Evolutionary conservation across 2,888 invertebrate species (phyloP), one percentile per base, ranked within the genome.

Genomic region (Liodrosophila aerea): DNA sequence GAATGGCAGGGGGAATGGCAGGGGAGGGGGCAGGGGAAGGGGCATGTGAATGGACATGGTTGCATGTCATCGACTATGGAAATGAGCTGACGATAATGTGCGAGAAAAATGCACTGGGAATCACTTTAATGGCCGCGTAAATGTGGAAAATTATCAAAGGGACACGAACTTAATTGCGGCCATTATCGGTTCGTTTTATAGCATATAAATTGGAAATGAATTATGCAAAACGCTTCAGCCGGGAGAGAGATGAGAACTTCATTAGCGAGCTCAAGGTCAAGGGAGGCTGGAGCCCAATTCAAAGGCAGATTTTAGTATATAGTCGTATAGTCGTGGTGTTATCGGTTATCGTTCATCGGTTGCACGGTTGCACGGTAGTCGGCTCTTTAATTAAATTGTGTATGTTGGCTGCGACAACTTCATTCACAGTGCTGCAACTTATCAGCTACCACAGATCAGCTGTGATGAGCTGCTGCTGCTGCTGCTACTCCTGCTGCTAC

Each of bases 141-240:
- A 84, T 82, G 83, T 85, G 70, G 67, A 72, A 80, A 82, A 85
- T 86, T 81, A 84, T 84, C 84, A 68, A 68, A 76, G 83, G 66
- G 85, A 84, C 84, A 84, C 86, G 86, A 82, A 86, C 86, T 84
- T 84, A 84, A 86, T 86, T 82, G 86, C 76, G 63, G 72, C 66
- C 73, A 75, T 86, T 84, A 84, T 86, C 84, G 77, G 59, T 22
- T n/a, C 22, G 2, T 72, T 86, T 76, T 66, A 83, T 76, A 64
- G 81, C 76, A 58, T 73, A 83, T 83, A 83, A 80, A 85, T 82
- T 83, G 81, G 62, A 71, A 82, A 70, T 85, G 83, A 86, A 86
- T 85, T 78, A 86, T 82, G 76, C 80, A 84, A 82, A 72, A 68
- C 61, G 30, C 12, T 15, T 13, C 33, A 37, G 31, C 40, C 44